Conservation (phyloP, 2,888 invertebrate species). For the Shargacucullia verbasci region DNA sequence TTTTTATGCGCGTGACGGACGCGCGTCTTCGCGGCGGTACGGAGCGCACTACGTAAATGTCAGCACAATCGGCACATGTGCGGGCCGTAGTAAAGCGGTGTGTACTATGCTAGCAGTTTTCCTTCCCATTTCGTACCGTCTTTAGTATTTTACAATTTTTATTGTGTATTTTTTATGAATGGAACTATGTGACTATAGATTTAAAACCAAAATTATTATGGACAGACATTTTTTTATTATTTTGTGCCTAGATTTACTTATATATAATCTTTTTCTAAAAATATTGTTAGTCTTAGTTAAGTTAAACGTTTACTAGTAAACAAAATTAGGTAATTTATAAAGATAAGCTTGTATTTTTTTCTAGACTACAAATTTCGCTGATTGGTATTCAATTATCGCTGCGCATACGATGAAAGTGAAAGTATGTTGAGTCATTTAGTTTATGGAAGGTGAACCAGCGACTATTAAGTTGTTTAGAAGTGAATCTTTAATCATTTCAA, state of each 20-base stretch:
- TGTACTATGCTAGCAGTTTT: constrained; percentile 68
- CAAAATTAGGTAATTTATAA: too few relatives aligned
- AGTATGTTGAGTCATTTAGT: constrained; percentile 32
- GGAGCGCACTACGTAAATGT: constrained; percentile 88
- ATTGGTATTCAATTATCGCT: constrained; percentile 30
- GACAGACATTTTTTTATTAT: too few relatives aligned
- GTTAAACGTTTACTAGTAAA: too few relatives aligned
- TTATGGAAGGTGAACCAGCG: constrained; percentile 15
- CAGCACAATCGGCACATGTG: constrained; percentile 87
- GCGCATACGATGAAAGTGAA: constrained; percentile 47
- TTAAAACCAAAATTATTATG: too few relatives aligned
- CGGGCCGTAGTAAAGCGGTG: constrained; percentile 76
- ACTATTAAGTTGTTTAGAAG: constrained; percentile 11
- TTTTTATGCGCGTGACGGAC: constrained; percentile 66
- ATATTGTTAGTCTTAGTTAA: too few relatives aligned
- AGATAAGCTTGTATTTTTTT: too few relatives aligned
- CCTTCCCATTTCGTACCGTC: constrained; percentile 35
- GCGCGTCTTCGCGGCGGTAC: constrained; percentile 80
- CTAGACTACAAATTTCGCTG: constrained; percentile 7
- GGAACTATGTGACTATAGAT: too few relatives aligned
- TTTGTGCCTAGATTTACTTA: too few relatives aligned
- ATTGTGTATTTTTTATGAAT: not conserved
- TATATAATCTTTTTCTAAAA: too few relatives aligned
- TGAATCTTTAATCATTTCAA: constrained; percentile 7
- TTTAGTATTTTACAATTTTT: not conserved